phyloP scores from a whole-genome alignment of 1,140 invertebrate genomes.

The Formica exsecta region DNA sequence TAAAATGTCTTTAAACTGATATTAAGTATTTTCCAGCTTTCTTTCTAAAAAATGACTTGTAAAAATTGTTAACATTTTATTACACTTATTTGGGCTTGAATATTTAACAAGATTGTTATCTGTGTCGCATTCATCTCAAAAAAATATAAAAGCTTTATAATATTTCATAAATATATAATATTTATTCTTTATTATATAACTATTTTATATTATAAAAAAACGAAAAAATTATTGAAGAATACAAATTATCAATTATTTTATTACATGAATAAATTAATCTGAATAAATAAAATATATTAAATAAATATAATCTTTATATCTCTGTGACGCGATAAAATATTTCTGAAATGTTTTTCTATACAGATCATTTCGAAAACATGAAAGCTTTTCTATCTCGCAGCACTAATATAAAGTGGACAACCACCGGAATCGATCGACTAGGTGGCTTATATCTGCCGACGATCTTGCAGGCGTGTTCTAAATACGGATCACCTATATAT shows the following conservation, averaged over 20 bases:
- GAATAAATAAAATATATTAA: neutral
- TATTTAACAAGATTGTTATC: no score
- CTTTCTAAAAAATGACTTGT: no score
- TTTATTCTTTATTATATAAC: neutral
- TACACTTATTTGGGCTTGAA: no score
- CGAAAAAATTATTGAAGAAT: neutral
- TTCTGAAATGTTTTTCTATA: neutral
- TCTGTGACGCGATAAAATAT: neutral
- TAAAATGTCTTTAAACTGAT: no score
- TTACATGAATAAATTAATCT: neutral
- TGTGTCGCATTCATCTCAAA: no score
- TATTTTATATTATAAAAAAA: neutral
- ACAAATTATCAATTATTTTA: neutral
- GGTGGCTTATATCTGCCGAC: constrained; percentile 29
- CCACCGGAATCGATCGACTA: constrained; percentile 44
- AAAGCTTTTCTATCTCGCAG: neutral
- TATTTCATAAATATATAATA: neutral
- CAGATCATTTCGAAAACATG: neutral
- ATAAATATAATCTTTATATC: neutral
- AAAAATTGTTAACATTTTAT: no score
- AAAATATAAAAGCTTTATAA: neutral
- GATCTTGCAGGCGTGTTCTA: constrained; percentile 56
- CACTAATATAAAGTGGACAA: constrained; percentile 34
- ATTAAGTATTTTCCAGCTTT: no score
- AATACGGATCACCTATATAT: constrained; percentile 55